Evolutionary conservation across 2,888 invertebrate species (phyloP), one percentile per base, ranked within the genome.

Genomic region (Dermolepida albohirtum): DNA sequence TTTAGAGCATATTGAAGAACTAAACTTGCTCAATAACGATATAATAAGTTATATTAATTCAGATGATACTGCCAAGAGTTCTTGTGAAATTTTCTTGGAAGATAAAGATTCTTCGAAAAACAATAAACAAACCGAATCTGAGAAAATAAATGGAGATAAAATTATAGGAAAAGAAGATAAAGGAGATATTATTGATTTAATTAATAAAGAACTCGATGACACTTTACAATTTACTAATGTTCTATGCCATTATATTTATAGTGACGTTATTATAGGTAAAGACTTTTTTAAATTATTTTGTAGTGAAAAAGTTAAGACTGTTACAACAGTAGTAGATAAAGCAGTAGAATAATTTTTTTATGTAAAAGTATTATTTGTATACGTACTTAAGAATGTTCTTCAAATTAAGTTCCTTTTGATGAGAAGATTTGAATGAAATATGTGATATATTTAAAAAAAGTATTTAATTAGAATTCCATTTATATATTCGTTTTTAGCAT

Each of bases 221-320:
- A 54, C 65, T 2, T 47, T 65, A n/a, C 54, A 65, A 5, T 52
- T 65, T 54, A 52, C 44, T 29, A 51, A 65, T 34, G 65, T 54
- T 16, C 14, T 65, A 12, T 54, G 65, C 54, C 65, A 65, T 52
- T 65, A 65, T 17, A 27, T 65, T 47, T 65, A 65, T 54, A 65
- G 44, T 29, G 65, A 65, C 44, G 65, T 65, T 40, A 54, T 54
- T 17, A 14, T 54, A 34, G 65, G 54, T 44, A 65, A 54, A 17
- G 65, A 65, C 39, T 65, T 65, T 12, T 65, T 54, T 54, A 41
- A 52, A 34, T 54, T 65, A 39, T 54, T 52, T 44, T 47, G 16
- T 39, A 49, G 34, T 17, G 54, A 54, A 17, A 52, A n/a, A 14
- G 34, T 52, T 52, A 40, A 16, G 14, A 54, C n/a, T 7, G 40